Evolutionary conservation across 1,140 invertebrate genomes (phyloP).

Genomic region (Pseudomyrmex dendroicus): DNA sequence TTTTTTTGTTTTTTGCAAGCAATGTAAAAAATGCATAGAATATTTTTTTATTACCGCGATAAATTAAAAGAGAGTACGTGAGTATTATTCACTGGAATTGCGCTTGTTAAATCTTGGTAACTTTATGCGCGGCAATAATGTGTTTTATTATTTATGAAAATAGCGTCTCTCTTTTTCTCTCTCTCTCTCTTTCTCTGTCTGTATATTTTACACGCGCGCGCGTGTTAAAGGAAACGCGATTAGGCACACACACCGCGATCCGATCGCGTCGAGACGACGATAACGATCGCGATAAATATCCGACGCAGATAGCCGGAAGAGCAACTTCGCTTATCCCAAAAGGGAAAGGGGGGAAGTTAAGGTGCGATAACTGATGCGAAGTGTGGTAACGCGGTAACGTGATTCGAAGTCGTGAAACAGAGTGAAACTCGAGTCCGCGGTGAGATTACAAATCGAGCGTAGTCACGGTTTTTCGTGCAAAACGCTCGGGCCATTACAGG

Average conservation of each 20-base stretch:
- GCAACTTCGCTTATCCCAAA: conserved; percentile 33
- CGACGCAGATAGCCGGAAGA: conserved; percentile 39
- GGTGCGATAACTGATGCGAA: conserved; percentile 62
- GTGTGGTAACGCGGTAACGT: conserved; percentile 64
- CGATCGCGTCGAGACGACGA: too few relatives aligned
- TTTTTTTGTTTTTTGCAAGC: too few relatives aligned
- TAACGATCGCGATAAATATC: conserved; percentile 46
- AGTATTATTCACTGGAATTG: neutral
- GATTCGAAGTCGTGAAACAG: conserved; percentile 63
- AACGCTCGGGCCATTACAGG: conserved; percentile 20
- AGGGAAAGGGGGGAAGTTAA: conserved; percentile 21
- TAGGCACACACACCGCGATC: too few relatives aligned
- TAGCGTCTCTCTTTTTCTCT: too few relatives aligned
- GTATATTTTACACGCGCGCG: too few relatives aligned
- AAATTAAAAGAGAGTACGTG: too few relatives aligned
- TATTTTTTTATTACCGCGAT: conserved; percentile 2
- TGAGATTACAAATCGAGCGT: conserved; percentile 62
- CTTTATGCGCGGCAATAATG: neutral
- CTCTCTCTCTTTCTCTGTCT: too few relatives aligned
- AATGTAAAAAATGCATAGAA: neutral
- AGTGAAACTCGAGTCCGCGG: conserved; percentile 54
- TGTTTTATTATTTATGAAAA: neutral
- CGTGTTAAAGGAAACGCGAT: too few relatives aligned
- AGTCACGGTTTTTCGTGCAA: conserved; percentile 66
- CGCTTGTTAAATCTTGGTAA: neutral